Base-by-base conservation (phyloP, 2,113 vertebrate genomes). In the Macaca nemestrina region DNA sequence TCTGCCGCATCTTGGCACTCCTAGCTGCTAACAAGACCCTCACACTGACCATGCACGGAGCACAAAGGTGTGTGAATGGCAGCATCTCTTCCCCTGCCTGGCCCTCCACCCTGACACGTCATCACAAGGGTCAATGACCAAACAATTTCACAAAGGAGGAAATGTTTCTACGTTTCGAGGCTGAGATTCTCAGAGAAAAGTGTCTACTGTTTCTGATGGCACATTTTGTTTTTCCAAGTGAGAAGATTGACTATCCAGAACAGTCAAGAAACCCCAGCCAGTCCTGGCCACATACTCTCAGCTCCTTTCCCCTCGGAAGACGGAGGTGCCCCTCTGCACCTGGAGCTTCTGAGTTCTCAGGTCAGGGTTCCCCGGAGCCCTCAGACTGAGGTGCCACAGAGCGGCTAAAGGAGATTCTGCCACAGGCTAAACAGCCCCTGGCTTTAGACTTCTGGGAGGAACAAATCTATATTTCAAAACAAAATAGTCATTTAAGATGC, bases 191-290 rank as follows among this genome's bases (percentile, higher is more conserved):
- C 64, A 27, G 1, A n/a, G 32, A 20, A 50, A 25, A 50, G 64
- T 3, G 5, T 45, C 64, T 8, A 4, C 20, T 27, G 4, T 11
- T n/a, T 81, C 50, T 72, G 38, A 27, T 23, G 30, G 52, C 30
- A 3, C 32, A 30, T 75, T 3, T 57, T 10, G 14, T n/a, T 18
- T 23, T 76, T 89, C 72, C 12, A 23, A 25, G 59, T 18, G 7
- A 35, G 12, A 5, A 88, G 18, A 6, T 0, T 0, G 0, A n/a
- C 59, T 59, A 45, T 57, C 12, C 38, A 43, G 4, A 5, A 75
- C 52, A 43, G 38, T 25, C 17, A 75, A 59, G 52, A 43, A 40
- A 22, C 20, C 18, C 11, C 52, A 88, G 55, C 10, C 40, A 43
- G 0, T 57, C 52, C 5, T 45, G 1, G 4, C 70, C 38, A 8